Evolutionary conservation across 2,888 invertebrate genomes (phyloP), one percentile per base, ranked within the genome.

Genomic region (Idaea biselata): DNA sequence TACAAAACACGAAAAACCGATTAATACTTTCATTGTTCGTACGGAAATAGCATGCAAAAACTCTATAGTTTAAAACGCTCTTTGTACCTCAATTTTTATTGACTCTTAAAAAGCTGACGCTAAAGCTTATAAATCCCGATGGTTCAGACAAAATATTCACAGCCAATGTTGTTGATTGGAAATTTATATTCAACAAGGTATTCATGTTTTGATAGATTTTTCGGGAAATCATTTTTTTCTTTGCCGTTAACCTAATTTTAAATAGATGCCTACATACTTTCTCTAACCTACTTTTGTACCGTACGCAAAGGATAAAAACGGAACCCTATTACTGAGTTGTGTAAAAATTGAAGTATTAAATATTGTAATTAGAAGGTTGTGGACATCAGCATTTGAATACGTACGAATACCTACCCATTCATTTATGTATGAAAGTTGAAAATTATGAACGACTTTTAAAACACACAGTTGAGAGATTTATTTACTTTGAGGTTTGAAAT

Each of bases 1-100:
- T 80, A 79, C 77, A 83, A 84, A 88, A 89, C 88, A 89, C 80
- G 87, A 84, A 89, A 89, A 90, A 87, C 80, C 87, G 81, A 86
- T 89, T 89, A 25, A 86, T 82, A 80, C 81, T 75, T 82, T 82
- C 76, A 83, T 86, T 85, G 85, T 86, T 85, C 82, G 76, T 79
- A 80, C 68, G 76, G 77, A 84, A 86, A 85, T 83, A 70, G 76
- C 81, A 79, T 76, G 75, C 74, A 73, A 77, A 82, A 81, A 80
- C 77, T 76, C 77, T 82, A 75, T 76, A 82, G 80, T 80, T 75
- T 82, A 78, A 79, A 81, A 79, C 81, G 77, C 75, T 81, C 82
- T 83, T 82, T 82, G 82, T 81, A 72, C 80, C 75, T 77, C 81
- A 80, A 84, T 87, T 87, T 25, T 78, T 87, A 85, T 84, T 84